Evolutionary conservation across 2,797 vertebrate genomes (phyloP), one percentile per base, ranked within the genome.

Genomic region (Silurus lanzhouensis): DNA sequence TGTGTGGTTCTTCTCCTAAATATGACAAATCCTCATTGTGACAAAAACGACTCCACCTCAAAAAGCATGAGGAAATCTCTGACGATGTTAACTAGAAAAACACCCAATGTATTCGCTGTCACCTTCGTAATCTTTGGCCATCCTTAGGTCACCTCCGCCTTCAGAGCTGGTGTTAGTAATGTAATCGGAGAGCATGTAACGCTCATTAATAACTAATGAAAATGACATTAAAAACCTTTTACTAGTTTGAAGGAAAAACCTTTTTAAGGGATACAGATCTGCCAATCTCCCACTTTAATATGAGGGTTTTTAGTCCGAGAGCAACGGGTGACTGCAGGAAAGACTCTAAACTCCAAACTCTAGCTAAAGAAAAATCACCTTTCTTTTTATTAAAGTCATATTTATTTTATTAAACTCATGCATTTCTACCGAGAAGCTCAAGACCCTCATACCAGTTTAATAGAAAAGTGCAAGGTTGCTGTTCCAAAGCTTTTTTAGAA

Each of bases 41-140:
- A 88, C 88, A 87, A 90, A 83, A 88, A 88, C 90, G 88, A 83
- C 87, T 48, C 83, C 87, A 48, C 90, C 90, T 87, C 27, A 58
- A 66, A 83, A 84, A 84, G 64, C 79, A 83, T 82, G 63, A 85
- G 81, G 84, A 77, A 72, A 57, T 72, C 77, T 87, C 86, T 83
- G 82, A 86, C 82, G 82, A 82, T 25, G 61, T 83, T 44, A 74
- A 84, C n/a, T 76, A 14, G 22, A 79, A 87, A 57, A 87, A 89
- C 87, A 87, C 84, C 74, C 85, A 81, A 46, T 44, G 31, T 78
- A 67, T 63, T 79, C 84, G 78, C 80, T 80, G 77, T 89, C 87
- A 87, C 82, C 85, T 86, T 78, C 20, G 57, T 87, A 67, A 90
- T 88, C 86, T 87, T 81, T 27, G 22, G 74, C 78, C 82, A 78